Conservation (phyloP, 2,113 vertebrate species). For the Cisticola juncidis region DNA sequence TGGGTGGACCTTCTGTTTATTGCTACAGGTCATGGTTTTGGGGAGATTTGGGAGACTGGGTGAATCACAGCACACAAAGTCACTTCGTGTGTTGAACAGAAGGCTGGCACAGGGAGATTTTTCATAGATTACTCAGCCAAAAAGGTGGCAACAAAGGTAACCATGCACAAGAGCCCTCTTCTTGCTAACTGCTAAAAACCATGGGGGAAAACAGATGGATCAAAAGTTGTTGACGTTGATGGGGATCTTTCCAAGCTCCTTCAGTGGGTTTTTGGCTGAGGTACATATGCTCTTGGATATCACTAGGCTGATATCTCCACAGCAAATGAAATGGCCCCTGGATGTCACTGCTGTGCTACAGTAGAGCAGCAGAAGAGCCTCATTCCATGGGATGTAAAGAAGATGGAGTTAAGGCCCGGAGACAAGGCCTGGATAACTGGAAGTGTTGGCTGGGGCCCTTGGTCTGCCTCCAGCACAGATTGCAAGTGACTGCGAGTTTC, state of each 20-base stretch:
- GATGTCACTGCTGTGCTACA: slow-evolving; percentile 64
- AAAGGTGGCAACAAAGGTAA: slow-evolving; percentile 17
- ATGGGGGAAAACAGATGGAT: slow-evolving; percentile 34
- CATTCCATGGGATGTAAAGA: slow-evolving; percentile 47
- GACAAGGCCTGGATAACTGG: not conserved
- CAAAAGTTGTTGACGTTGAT: slow-evolving; percentile 15
- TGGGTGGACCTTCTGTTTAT: not conserved
- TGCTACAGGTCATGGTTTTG: rapidly evolving
- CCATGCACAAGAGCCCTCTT: not conserved
- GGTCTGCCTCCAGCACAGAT: slow-evolving; percentile 62
- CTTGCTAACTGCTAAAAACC: not conserved
- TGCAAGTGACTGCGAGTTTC: slow-evolving; percentile 52
- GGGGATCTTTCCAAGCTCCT: not conserved
- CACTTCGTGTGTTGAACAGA: not conserved
- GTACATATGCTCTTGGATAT: not conserved
- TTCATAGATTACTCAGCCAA: not conserved
- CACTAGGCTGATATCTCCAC: slow-evolving; percentile 48
- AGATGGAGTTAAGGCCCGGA: slow-evolving; percentile 37
- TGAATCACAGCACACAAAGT: not conserved
- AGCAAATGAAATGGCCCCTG: slow-evolving; percentile 60
- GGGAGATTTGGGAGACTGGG: not conserved
- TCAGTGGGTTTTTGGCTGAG: slow-evolving; percentile 39
- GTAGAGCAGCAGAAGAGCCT: slow-evolving; percentile 15
- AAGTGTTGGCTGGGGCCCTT: slow-evolving; percentile 42
- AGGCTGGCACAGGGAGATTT: not conserved